Base-by-base conservation (phyloP, 2,113 vertebrate species). In the Rhinoderma darwinii region DNA sequence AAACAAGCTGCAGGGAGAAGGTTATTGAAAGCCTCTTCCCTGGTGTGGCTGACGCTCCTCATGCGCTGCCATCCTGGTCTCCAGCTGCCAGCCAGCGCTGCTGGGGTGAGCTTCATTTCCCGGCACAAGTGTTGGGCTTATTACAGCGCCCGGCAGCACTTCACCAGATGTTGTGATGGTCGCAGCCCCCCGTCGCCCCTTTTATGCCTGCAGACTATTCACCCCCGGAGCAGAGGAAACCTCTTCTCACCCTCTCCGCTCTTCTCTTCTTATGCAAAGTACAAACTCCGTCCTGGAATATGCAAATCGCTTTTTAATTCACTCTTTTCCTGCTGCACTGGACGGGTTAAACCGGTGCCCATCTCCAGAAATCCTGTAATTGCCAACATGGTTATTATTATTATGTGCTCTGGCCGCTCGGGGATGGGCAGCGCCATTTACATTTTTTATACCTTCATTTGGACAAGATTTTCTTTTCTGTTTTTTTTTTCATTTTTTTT, bases 81-180 rank as follows among this genome's bases (percentile, higher is more conserved):
- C 76, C 84, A 86, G 84, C 84, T 86, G 84, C 84, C 77, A 17
- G 10, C 47, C 63, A 44, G 76, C 22, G 61, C 75, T 80, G 68
- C 27, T 39, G 84, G 83, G 63, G 73, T 74, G 54, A 70, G 84
- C 76, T 68, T 95, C 96, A 96, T 95, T 96, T 96, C 94, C 96
- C 95, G 92, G 94, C 96, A 96, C 95, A 96, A 95, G 93, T 95
- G 95, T 96, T 96, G 95, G 96, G 94, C 96, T 97, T 96, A 96
- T 96, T 96, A 96, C 95, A 93, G 92, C 90, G 95, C 94, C 93
- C 90, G 91, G 94, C 85, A 93, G 94, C 94, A 95, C 96, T 97
- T 96, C 96, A 95, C 96, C 97, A 99, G 96, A 98, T 98, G 96
- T 97, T 97, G 96, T 96, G 95, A 96, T 96, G 95, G 90, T 94